Evolutionary conservation across 1,140 invertebrate species (phyloP).

Genomic region (Papilio glaucus): DNA sequence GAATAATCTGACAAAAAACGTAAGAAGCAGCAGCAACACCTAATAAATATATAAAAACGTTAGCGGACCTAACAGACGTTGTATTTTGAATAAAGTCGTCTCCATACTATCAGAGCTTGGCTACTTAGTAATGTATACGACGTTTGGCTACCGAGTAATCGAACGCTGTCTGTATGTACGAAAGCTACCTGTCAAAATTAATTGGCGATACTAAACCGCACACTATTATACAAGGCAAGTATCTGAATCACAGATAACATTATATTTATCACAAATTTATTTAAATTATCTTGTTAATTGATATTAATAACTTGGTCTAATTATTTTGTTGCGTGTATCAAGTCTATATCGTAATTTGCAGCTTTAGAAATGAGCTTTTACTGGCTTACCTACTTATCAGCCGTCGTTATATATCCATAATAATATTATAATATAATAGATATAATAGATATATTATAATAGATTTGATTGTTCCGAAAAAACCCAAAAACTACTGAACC

Average conservation of each 20-base stretch:
- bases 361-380: no score
- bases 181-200: slow-evolving; percentile 42
- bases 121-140: slow-evolving; percentile 30
- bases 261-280: not conserved
- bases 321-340: not conserved
- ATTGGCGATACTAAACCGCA: slow-evolving; percentile 43
- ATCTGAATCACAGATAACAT: slow-evolving; percentile 5
- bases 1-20: no score
- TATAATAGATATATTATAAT: no score
- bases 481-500: no score
- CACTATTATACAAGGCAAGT: slow-evolving; percentile 12
- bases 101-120: slow-evolving; percentile 16
- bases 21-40: no score
- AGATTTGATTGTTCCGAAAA: no score
- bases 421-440: no score
- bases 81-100: slow-evolving; percentile 20
- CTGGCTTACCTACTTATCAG: no score
- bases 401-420: no score
- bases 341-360: no score
- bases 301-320: not conserved
- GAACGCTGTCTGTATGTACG: slow-evolving; percentile 11
- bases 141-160: slow-evolving; percentile 21
- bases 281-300: slow-evolving; percentile 17
- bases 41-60: no score
- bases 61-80: no score